A percentile compares a stretch with the other conserved stretches of the same genome.
Evolutionary conservation across 2,797 vertebrate species (phyloP).

Genomic region (Acanthornis magna): DNA sequence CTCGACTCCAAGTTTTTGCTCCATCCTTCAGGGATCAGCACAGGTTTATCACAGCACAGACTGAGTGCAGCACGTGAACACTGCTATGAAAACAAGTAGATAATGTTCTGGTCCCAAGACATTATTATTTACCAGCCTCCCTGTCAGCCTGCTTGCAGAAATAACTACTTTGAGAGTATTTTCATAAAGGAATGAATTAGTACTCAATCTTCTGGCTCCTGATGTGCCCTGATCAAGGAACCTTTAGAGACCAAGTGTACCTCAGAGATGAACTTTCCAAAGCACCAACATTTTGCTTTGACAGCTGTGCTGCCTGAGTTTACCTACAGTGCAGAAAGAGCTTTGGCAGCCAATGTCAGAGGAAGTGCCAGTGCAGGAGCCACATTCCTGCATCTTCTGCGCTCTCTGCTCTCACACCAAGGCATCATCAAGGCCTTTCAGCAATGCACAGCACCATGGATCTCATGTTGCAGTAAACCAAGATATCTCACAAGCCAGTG

Average conservation of each 20-base stretch:
- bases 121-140: background rate
- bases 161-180: background rate
- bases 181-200: background rate
- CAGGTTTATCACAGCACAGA: background rate
- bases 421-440: background rate
- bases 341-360: background rate
- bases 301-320: background rate
- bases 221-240: background rate
- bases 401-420: background rate
- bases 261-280: background rate
- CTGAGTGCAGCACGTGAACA: background rate
- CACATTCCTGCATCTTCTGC: background rate
- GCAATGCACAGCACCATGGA: background rate
- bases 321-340: background rate
- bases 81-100: fast-evolving
- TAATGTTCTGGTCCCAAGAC: background rate
- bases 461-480: background rate
- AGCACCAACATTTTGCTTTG: background rate
- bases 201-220: background rate
- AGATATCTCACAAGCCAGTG: background rate
- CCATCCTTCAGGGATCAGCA: background rate
- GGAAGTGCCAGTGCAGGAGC: background rate
- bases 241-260: background rate
- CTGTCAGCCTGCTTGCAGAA: background rate
- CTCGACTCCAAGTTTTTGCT: background rate